A percentile compares a stretch with the other conserved stretches of the same genome.
Evolutionary conservation across 2,113 vertebrate species (phyloP).

Genomic region (Callipepla squamata): DNA sequence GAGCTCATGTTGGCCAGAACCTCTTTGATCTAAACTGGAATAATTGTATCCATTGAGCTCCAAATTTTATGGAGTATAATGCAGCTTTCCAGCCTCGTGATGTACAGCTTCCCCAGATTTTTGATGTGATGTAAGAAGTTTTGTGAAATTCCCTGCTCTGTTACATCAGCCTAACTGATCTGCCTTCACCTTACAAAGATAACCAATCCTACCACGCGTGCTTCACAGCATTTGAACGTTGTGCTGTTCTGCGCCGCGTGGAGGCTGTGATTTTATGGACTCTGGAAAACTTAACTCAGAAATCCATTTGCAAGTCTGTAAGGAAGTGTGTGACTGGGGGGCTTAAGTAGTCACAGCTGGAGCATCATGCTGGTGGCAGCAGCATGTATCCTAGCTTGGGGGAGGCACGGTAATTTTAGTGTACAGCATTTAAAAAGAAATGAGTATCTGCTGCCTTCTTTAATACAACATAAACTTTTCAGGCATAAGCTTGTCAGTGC

Average conservation of each 20-base stretch:
- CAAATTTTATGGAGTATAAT: background rate
- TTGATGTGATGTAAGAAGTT: constrained; percentile 30
- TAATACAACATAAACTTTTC: constrained; percentile 6
- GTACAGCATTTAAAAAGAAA: constrained; percentile 13
- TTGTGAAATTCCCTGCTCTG: constrained; percentile 21
- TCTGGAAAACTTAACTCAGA: constrained; percentile 53
- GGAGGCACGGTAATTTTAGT: background rate
- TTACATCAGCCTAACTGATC: constrained; percentile 43
- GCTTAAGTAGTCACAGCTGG: constrained; percentile 6
- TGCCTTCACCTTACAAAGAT: constrained; percentile 41
- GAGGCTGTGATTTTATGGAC: background rate
- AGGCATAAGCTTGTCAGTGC: background rate
- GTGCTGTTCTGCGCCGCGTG: background rate
- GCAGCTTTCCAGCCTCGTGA: constrained; percentile 10
- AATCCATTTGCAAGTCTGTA: constrained; percentile 17
- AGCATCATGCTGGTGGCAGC: background rate
- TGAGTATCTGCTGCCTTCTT: background rate
- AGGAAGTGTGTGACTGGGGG: background rate
- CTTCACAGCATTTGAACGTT: constrained; percentile 32
- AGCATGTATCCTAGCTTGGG: background rate
- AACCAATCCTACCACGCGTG: constrained; percentile 2
- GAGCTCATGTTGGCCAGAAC: constrained; percentile 34
- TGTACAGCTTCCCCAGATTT: constrained; percentile 23
- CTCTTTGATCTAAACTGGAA: background rate
- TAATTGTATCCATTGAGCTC: constrained; percentile 24